Evolutionary conservation across 1,140 invertebrate genomes (phyloP), one percentile per base, ranked within the genome.

Genomic region (Hypothenemus hampei): DNA sequence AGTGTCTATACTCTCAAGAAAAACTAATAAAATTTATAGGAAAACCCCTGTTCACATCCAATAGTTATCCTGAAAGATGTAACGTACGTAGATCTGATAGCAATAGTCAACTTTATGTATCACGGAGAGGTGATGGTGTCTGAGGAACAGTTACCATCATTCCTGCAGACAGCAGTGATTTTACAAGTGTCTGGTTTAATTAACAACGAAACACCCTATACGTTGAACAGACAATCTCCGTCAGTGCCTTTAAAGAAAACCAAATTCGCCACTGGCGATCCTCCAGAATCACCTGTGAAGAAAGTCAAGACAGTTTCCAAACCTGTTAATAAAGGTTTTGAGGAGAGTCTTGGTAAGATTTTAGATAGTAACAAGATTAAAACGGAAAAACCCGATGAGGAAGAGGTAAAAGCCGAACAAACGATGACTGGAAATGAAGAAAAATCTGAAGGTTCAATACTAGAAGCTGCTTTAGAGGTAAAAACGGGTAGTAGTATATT

Each of bases 11-110:
- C 8, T 4, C 39, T 7, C 21, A 24, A 16, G 33, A 5, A 20
- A 37, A 16, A 15, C 23, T 23, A 41, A 37, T 43, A 39, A 46
- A 52, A 43, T 59, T 67, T 62, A 10, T 58, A 81, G 78, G 85
- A 87, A 72, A 89, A 88, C 74, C 87, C 87, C 8, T 90, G 87
- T 72, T 83, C 86, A 57, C 87, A 91, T 77, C 88, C 87, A 20
- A 85, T 88, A 31, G 83, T 89, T 37, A 87, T 89, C 59, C 69
- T 89, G 36, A 86, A 87, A 74, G 84, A 86, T 75, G 80, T 87
- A 13, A 73, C 76, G 20, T 78, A 82, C 59, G 70, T 75, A 61
- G 83, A 87, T 65, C 75, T 88, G 39, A 75, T 81, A 29, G 79
- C 82, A 39, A 75, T 88, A 29, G 71, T 89, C 31, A 82, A 83